Evolutionary conservation across 2,113 vertebrate genomes (phyloP).

Genomic region (Morone saxatilis): DNA sequence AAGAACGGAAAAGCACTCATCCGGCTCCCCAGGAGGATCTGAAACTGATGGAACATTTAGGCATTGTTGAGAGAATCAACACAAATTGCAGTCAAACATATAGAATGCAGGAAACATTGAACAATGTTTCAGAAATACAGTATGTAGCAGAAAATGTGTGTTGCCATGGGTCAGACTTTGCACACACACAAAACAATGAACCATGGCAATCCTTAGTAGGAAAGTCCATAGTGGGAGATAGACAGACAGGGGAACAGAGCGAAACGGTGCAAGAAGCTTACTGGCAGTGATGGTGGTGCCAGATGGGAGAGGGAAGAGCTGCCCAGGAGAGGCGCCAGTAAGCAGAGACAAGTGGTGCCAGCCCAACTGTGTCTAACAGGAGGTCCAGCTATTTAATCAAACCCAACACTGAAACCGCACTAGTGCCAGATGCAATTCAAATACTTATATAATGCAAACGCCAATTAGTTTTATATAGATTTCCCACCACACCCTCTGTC

Average conservation of each 20-base stretch:
- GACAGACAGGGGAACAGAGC: constrained; percentile 52
- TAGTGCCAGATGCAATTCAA: constrained; percentile 85
- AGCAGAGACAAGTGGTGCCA: constrained; percentile 82
- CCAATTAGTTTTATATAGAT: constrained; percentile 80
- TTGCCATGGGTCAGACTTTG: constrained; percentile 20
- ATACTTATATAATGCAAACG: constrained; percentile 78
- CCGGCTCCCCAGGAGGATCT: background rate
- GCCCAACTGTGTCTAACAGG: constrained; percentile 86
- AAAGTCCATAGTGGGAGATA: constrained; percentile 52
- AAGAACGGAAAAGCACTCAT: constrained; percentile 4
- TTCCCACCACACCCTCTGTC: constrained; percentile 72
- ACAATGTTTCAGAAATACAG: background rate
- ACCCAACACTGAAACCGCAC: constrained; percentile 81
- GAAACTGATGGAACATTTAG: background rate
- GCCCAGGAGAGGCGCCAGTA: constrained; percentile 80
- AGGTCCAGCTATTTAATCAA: constrained; percentile 85
- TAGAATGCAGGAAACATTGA: background rate
- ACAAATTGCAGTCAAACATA: background rate
- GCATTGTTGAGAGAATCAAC: background rate
- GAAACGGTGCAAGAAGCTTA: constrained; percentile 72
- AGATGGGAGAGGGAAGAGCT: constrained; percentile 82
- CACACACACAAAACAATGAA: constrained; percentile 16
- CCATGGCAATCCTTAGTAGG: constrained; percentile 33
- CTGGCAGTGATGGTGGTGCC: constrained; percentile 78
- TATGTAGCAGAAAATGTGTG: background rate